Evolutionary conservation across 2,888 invertebrate genomes (phyloP), one percentile per base, ranked within the genome.

Genomic region (Drosophila hamatofila): DNA sequence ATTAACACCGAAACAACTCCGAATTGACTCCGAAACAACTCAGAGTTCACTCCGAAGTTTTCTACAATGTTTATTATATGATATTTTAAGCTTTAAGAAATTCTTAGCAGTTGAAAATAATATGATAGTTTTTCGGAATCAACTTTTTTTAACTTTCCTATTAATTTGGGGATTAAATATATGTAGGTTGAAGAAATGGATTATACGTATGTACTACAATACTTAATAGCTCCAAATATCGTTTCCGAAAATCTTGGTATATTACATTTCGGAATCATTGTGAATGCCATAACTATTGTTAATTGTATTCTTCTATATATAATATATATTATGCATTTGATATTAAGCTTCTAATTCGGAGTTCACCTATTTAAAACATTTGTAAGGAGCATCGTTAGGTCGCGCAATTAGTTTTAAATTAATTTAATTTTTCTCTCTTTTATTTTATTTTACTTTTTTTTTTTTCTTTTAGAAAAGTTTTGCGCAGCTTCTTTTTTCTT

Each of bases 401-500:
- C 52, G 56, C 18, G 48, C 52, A 48, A 41, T 51, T 37, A 1
- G 7, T 12, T 52, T 8, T 4, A 57, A 57, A 39, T 74, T 48
- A 60, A 25, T 33, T 55, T 21, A 16, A 48, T 44, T 55, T 66
- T 69, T 48, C n/a, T 23, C 18, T 63, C 27, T 56, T 52, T 46
- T 4, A n/a, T 23, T 16, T 11, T 18, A 6, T 8, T 14, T 25
- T 23, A n/a, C n/a, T 2, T 9, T 55, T 60, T 55, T 23, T 42
- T 14, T 37, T 56, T 49, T 51, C 44, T 54, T 25, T 41, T 18
- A 18, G 41, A 58, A 59, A 56, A 56, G 69, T 76, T 82, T 60
- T 62, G 58, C 41, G 18, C 25, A 69, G 68, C 55, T 66, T 64
- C 63, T 49, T 21, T 61, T 65, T 62, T 58, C 16, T 23, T n/a